phyloP scores from a whole-genome alignment of 2,888 invertebrate species.

The Pseudolycoriella hygida region DNA sequence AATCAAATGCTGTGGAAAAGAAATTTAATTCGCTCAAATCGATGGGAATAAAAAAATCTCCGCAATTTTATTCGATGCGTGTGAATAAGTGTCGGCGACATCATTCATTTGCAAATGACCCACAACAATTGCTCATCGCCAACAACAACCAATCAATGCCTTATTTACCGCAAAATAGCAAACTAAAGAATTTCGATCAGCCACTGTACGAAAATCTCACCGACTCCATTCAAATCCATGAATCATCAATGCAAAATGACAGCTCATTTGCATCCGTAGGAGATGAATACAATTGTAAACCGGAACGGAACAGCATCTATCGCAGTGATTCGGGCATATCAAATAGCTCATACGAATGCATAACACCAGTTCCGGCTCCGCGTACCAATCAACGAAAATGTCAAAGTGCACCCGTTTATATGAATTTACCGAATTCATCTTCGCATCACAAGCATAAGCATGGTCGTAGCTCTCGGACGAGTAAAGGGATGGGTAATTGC shows the following conservation, averaged over 20 bases:
- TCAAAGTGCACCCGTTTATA: slow-evolving; percentile 12
- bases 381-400: slow-evolving; percentile 10
- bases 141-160: slow-evolving; percentile 3
- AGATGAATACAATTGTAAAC: slow-evolving; percentile 18
- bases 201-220: slow-evolving; percentile 43
- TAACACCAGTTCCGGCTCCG: slow-evolving; percentile 38
- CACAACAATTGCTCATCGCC: slow-evolving; percentile 2
- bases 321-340: slow-evolving; percentile 29
- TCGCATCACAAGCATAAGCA: not conserved
- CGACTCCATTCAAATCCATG: slow-evolving; percentile 47
- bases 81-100: slow-evolving; percentile 24
- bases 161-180: slow-evolving; percentile 4
- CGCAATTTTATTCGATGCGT: slow-evolving; percentile 13
- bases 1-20: slow-evolving; percentile 5
- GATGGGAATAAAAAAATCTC: slow-evolving; percentile 12
- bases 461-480: not conserved
- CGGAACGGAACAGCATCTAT: slow-evolving; percentile 26
- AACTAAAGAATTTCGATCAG: slow-evolving; percentile 25
- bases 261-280: not conserved
- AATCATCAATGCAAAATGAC: slow-evolving; percentile 17
- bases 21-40: slow-evolving; percentile 16
- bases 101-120: slow-evolving; percentile 21
- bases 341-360: slow-evolving; percentile 34
- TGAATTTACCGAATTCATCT: slow-evolving; percentile 9
- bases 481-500: not conserved